These are phyloP conservation scores for Drosophila nigromelanica DNA, from an alignment of 1,140 invertebrate species.

Conservation along the genomic window DNA sequence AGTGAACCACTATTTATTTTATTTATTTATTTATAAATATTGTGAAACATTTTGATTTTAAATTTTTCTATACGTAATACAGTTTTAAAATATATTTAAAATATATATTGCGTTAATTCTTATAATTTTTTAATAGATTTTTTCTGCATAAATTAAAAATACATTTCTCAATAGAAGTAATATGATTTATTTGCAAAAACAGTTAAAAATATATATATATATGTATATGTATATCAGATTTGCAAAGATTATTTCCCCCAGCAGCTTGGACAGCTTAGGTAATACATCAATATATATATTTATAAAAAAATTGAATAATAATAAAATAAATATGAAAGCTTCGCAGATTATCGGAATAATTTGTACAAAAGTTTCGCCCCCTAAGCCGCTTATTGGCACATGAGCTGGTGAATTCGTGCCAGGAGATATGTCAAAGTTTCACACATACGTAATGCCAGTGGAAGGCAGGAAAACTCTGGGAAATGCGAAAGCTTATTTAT, in stretches of 20 bases:
- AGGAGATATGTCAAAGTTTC: constrained; percentile 8
- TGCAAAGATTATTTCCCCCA: background rate
- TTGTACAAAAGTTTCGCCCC: constrained; percentile 24
- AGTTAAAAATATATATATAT: no score
- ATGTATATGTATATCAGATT: no score
- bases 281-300: background rate
- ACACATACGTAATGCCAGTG: background rate
- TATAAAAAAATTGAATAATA: background rate
- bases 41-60: no score
- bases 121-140: no score
- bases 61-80: no score
- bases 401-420: constrained; percentile 4
- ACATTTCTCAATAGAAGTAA: no score
- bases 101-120: no score
- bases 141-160: background rate
- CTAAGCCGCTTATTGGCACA: constrained; percentile 32
- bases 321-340: background rate
- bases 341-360: constrained; percentile 21
- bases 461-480: background rate
- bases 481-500: constrained; percentile 43
- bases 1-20: no score
- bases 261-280: background rate
- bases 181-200: no score
- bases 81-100: no score
- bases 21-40: no score